Evolutionary conservation across 1,140 invertebrate species (phyloP).

Genomic region (Pogonus chalceus): DNA sequence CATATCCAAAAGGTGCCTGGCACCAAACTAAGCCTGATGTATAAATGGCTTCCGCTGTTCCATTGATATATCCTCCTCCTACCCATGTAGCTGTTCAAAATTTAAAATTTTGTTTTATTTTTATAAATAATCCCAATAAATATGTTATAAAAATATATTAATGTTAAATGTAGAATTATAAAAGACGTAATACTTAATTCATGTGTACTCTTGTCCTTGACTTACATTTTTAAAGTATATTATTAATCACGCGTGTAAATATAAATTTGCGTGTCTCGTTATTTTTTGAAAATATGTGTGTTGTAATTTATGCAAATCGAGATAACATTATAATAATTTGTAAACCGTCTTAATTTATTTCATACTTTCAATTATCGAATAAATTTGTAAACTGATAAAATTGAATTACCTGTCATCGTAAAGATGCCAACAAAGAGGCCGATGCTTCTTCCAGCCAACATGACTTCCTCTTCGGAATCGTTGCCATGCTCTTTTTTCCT

Average conservation of each 20-base stretch:
- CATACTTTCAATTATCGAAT: too few species aligned
- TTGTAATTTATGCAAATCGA: too few species aligned
- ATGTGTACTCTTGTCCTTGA: constrained; percentile 2
- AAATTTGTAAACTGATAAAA: too few species aligned
- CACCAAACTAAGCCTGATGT: constrained; percentile 87
- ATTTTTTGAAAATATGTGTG: too few species aligned
- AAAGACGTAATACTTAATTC: too few species aligned
- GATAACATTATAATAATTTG: too few species aligned
- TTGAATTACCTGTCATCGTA: constrained; percentile 97
- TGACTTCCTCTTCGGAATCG: constrained; percentile 89
- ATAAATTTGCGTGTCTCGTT: too few species aligned
- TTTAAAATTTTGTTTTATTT: constrained; percentile 10
- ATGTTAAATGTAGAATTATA: neutral
- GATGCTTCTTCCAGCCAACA: constrained; percentile 92
- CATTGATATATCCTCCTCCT: constrained; percentile 97
- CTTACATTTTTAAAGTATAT: neutral
- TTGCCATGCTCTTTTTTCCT: constrained; percentile 78
- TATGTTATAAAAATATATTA: neutral
- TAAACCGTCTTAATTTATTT: too few species aligned
- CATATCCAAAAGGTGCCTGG: constrained; percentile 95
- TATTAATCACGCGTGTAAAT: neutral
- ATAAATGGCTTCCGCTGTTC: constrained; percentile 93
- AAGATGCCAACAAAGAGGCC: constrained; percentile 94
- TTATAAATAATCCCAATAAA: neutral
- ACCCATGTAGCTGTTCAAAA: constrained; percentile 85